A percentile compares a stretch with the other conserved stretches of the same genome.
These are phyloP conservation scores for Gastrophryne carolinensis DNA, from an alignment of 2,797 vertebrate genomes.

Conservation along the genomic window DNA sequence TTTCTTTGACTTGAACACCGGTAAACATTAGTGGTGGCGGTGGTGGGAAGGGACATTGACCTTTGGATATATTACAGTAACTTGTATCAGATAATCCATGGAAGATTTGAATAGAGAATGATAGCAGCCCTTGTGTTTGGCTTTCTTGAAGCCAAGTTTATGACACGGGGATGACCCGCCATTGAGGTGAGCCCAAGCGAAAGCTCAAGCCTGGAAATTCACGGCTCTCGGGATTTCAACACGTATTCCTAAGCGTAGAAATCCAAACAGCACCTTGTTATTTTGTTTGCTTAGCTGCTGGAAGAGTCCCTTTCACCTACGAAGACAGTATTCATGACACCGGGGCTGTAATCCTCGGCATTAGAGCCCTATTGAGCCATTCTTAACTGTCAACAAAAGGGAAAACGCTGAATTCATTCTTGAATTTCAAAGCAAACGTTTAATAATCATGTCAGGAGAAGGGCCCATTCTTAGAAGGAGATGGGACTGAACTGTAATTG, in stretches of 20 bases:
- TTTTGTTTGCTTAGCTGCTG: conserved; percentile 59
- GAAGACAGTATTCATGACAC: not conserved
- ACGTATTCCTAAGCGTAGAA: conserved; percentile 40
- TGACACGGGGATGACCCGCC: not conserved
- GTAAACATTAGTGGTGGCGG: conserved; percentile 58
- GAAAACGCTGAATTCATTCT: conserved; percentile 51
- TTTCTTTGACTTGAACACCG: conserved; percentile 54
- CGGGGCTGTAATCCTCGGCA: conserved; percentile 34
- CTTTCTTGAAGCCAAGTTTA: conserved; percentile 30
- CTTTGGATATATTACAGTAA: conserved; percentile 61
- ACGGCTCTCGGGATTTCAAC: conserved; percentile 42
- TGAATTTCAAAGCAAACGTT: conserved; percentile 50
- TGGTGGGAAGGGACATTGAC: conserved; percentile 37
- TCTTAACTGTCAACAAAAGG: conserved; percentile 49
- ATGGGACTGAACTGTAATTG: conserved; percentile 45
- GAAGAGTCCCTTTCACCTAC: not conserved
- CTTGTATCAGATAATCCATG: conserved; percentile 62
- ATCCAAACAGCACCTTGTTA: conserved; percentile 23
- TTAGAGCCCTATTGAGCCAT: conserved; percentile 47
- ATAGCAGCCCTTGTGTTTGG: conserved; percentile 15
- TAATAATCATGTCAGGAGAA: conserved; percentile 46
- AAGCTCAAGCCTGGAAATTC: conserved; percentile 26
- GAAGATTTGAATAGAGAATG: conserved; percentile 57
- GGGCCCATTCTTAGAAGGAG: conserved; percentile 45
- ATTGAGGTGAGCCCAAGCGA: not conserved